Percentiles rank a stretch among this genome's conserved stretches.
Evolutionary conservation across 2,888 invertebrate species (phyloP).

Genomic region (Thereva nobilitata): DNA sequence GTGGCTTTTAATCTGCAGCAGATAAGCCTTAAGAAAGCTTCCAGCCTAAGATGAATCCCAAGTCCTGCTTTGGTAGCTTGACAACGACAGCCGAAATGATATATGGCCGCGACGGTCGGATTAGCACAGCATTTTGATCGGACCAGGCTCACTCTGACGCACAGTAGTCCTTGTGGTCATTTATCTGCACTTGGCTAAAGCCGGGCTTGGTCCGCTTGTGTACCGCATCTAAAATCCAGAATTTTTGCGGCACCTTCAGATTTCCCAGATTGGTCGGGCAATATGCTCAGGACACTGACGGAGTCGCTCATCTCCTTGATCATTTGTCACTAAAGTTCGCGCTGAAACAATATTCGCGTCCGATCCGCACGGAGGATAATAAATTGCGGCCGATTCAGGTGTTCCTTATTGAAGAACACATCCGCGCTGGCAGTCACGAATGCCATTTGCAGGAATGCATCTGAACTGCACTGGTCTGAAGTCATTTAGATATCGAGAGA

Average conservation of each 20-base stretch:
- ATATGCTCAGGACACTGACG: slow-evolving; percentile 1
- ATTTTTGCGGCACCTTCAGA: slow-evolving; percentile 5
- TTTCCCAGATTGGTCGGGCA: slow-evolving; percentile 20
- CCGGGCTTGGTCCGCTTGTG: background rate
- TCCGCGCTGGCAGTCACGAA: background rate
- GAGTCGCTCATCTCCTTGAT: background rate
- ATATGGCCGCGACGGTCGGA: slow-evolving; percentile 15
- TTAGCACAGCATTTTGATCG: slow-evolving; percentile 10
- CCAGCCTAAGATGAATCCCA: slow-evolving; percentile 8
- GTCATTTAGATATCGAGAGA: too few species aligned
- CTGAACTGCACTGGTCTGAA: too few species aligned
- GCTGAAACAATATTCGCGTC: slow-evolving; percentile 12
- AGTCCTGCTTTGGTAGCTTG: slow-evolving; percentile 18
- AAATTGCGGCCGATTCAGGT: background rate
- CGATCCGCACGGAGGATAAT: slow-evolving; percentile 15
- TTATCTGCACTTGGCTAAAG: slow-evolving; percentile 21
- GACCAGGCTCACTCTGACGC: background rate
- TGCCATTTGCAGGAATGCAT: too few species aligned
- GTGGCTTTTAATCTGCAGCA: slow-evolving; percentile 29
- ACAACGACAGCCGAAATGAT: slow-evolving; percentile 23
- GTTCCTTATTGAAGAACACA: slow-evolving; percentile 16
- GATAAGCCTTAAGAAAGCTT: slow-evolving; percentile 25
- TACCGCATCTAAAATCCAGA: slow-evolving; percentile 16
- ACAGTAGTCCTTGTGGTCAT: slow-evolving; percentile 30
- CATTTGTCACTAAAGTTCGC: slow-evolving; percentile 25